Evolutionary conservation across 92 coral and sea anemone genomes (phyloP), one percentile per base, ranked within the genome.

Genomic region (Heliopora coerulea): DNA sequence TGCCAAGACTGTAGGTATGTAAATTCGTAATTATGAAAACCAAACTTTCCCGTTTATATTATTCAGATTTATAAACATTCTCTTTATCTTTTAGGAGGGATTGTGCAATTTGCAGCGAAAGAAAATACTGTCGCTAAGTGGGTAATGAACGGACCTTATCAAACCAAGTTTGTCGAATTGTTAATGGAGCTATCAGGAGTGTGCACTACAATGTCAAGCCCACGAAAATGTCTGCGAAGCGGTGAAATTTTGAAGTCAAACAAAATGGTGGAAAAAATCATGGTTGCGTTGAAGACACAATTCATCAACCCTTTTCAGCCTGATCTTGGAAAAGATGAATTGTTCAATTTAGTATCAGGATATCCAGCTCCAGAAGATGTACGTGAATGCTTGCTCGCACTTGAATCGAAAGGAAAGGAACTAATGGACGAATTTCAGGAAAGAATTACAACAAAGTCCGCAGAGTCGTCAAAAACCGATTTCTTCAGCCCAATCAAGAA

Each of bases 1-100:
- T 1, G 57, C 74, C 24, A 68, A 68, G 26, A 65, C 74, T 26
- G 59, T 59, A 26, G 74, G 74, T n/a, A n/a, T n/a, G n/a, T 68
- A 68, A 17, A 3, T 50, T 37, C 42, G 12, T 37, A 37, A 4
- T 37, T 37, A 37, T 37, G 42, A 37, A 37, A 4, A 4, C 12
- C 5, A 37, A 37, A n/a, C n/a, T n/a, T n/a, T 37, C 42, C 42
- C 12, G 12, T 12, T 5, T 37, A 37, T 37, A 37, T 37, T 4
- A 5, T 12, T 37, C 42, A 37, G 42, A 37, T 37, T 5, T 37
- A 37, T 37, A 37, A 37, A 5, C 42, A 12, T 5, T 37, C 42
- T 37, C 42, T 37, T 26, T 48, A 25, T 35, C 17, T 50, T 50
- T 17, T 19, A 50, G 58, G 58, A 5, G 58, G 58, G 6, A 19